These are phyloP conservation scores for Sebastes melanostomus DNA, from an alignment of 2,797 vertebrate genomes.

Conservation along the genomic window DNA sequence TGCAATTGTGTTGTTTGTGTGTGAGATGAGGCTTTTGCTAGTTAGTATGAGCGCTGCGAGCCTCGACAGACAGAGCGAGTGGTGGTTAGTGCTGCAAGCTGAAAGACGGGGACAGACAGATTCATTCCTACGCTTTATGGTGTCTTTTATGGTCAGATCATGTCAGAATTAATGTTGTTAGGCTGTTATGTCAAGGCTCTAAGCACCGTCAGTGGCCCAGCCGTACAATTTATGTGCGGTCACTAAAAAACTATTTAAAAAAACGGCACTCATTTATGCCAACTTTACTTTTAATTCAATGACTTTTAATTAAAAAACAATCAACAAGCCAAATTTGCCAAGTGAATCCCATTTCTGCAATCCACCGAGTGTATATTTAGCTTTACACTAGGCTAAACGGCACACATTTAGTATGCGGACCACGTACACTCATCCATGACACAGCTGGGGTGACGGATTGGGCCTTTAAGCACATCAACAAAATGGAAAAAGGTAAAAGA, in stretches of 20 bases:
- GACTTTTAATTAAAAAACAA: constrained; percentile 16
- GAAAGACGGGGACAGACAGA: constrained; percentile 59
- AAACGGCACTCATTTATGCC: background rate
- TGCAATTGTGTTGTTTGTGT: constrained; percentile 16
- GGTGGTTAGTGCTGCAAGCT: constrained; percentile 74
- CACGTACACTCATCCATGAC: background rate
- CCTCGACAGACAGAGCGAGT: constrained; percentile 65
- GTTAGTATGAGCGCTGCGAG: constrained; percentile 68
- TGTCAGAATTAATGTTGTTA: constrained; percentile 45
- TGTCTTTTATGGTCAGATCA: constrained; percentile 46
- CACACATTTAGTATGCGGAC: constrained; percentile 2
- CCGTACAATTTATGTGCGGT: constrained; percentile 10
- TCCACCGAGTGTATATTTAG: background rate
- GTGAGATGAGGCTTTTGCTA: constrained; percentile 46
- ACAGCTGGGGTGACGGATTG: background rate
- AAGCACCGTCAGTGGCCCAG: constrained; percentile 12
- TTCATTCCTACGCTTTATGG: constrained; percentile 41
- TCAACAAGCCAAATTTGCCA: background rate
- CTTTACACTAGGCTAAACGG: background rate
- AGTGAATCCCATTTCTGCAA: background rate
- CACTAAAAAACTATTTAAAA: constrained; percentile 24
- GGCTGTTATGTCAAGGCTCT: constrained; percentile 32
- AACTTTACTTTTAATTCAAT: constrained; percentile 11
- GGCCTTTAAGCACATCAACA: background rate
- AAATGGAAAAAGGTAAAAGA: constrained; percentile 5